Base-by-base conservation (phyloP, 2,888 invertebrate genomes). In the Drosophila nr. fundita region DNA sequence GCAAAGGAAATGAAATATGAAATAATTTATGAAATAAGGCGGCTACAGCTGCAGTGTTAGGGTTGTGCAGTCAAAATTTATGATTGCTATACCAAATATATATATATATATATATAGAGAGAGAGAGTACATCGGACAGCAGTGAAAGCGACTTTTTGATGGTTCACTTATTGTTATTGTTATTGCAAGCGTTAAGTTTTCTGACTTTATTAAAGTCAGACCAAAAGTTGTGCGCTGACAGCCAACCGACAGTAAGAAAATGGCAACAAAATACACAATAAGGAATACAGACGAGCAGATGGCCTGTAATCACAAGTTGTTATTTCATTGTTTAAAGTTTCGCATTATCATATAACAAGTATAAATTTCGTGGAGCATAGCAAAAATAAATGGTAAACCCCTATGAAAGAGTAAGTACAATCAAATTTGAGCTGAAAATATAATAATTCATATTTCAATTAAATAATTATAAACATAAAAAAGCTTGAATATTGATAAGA, bases 1-100 rank as follows among this genome's bases (percentile, higher is more conserved):
- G 85, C 66, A 72, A 73, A 76, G 82, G 87, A 90, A 86, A 89
- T 87, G 70, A 90, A 84, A 89, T 84, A 76, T 87, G 73, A 83
- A 88, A 88, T 88, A 77, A 88, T 83, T 85, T 88, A 88, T 86
- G 80, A 74, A 69, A 65, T 55, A 42, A 64, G 63, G 34, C 45
- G 40, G 52, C 48, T 61, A 21, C 61, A 45, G 48, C 49, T 36
- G 36, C 67, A 55, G 49, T 45, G 52, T 64, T 66, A 42, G 53
- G 62, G 38, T 62, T 61, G 50, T 36, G 61, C 55, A 58, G 65
- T 62, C 60, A 34, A 64, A 78, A 78, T 64, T 57, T 78, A 64
- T 69, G 75, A 68, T 78, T 73, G 42, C 49, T 52, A 55, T 49
- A 40, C 24, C 49, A 57, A 53, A 53, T 54, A 61, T n/a, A 36